A percentile compares a stretch with the other conserved stretches of the same genome.
These are phyloP conservation scores for Petrocephalus sullivani DNA, from an alignment of 2,797 vertebrate species.

Conservation along the genomic window DNA sequence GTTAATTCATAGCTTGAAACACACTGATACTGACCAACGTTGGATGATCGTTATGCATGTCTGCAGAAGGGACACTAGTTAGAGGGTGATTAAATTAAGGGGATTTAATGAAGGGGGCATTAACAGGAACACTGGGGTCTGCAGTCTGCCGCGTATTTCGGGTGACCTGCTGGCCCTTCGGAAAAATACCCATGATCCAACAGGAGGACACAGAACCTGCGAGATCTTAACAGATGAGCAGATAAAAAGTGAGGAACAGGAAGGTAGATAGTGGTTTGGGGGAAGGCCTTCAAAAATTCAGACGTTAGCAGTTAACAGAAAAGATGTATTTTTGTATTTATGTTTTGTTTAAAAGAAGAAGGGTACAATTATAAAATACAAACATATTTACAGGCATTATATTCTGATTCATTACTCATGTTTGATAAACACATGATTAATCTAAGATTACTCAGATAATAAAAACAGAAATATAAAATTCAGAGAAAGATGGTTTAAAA, in stretches of 20 bases:
- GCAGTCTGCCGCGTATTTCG: not conserved
- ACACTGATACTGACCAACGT: not conserved
- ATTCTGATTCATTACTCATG: constrained; percentile 64
- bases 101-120: not conserved
- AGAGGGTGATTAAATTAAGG: not conserved
- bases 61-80: not conserved
- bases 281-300: constrained; percentile 43
- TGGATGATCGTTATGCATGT: not conserved
- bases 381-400: constrained; percentile 73
- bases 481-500: constrained; percentile 29
- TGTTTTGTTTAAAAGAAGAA: constrained; percentile 50
- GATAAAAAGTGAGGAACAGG: not conserved
- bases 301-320: constrained; percentile 43
- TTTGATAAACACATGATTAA: constrained; percentile 61
- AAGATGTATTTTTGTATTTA: constrained; percentile 38
- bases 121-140: not conserved
- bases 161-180: not conserved
- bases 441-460: constrained; percentile 43
- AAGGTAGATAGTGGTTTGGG: not conserved
- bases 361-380: constrained; percentile 71
- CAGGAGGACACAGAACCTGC: not conserved
- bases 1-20: not conserved
- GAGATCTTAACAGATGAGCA: not conserved
- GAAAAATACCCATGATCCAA: not conserved
- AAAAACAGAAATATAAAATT: constrained; percentile 35